phyloP scores from a whole-genome alignment of 2,888 invertebrate genomes.

The Lymantria dispar region DNA sequence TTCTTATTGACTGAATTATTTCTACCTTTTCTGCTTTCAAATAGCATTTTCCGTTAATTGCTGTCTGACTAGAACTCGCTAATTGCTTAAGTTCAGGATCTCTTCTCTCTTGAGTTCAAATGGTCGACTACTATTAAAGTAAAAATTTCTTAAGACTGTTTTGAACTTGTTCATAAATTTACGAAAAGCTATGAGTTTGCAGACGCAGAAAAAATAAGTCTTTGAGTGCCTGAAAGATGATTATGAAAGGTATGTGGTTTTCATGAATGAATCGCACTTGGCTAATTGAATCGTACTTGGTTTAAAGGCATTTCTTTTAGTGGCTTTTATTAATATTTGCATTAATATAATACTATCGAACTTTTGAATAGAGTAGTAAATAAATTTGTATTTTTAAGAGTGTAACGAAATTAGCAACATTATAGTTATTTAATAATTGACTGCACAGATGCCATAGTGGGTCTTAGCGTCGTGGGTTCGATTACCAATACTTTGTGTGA shows the following conservation, averaged over 20 bases:
- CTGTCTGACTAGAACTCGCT: constrained; percentile 78
- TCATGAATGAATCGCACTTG: not conserved
- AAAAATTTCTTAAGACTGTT: constrained; percentile 72
- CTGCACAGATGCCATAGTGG: too few relatives aligned
- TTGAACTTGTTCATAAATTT: constrained; percentile 69
- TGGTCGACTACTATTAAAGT: constrained; percentile 72
- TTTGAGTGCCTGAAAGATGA: not conserved
- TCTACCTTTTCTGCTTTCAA: constrained; percentile 75
- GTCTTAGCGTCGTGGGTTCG: too few relatives aligned
- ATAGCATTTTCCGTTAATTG: constrained; percentile 79
- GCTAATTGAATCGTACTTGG: too few relatives aligned
- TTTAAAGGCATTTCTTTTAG: too few relatives aligned
- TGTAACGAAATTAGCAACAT: too few relatives aligned
- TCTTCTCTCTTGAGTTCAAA: constrained; percentile 70
- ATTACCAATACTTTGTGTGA: too few relatives aligned
- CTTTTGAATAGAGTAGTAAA: too few relatives aligned
- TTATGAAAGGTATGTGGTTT: not conserved
- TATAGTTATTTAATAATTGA: too few relatives aligned
- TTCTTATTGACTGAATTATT: constrained; percentile 77
- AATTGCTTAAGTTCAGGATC: constrained; percentile 81
- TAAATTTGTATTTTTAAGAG: too few relatives aligned
- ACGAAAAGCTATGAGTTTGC: constrained; percentile 32
- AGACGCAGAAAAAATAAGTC: constrained; percentile 35
- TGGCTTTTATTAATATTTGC: too few relatives aligned
- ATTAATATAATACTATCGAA: too few relatives aligned